phyloP scores from a whole-genome alignment of 2,113 vertebrate genomes.

The Cottus gobio region DNA sequence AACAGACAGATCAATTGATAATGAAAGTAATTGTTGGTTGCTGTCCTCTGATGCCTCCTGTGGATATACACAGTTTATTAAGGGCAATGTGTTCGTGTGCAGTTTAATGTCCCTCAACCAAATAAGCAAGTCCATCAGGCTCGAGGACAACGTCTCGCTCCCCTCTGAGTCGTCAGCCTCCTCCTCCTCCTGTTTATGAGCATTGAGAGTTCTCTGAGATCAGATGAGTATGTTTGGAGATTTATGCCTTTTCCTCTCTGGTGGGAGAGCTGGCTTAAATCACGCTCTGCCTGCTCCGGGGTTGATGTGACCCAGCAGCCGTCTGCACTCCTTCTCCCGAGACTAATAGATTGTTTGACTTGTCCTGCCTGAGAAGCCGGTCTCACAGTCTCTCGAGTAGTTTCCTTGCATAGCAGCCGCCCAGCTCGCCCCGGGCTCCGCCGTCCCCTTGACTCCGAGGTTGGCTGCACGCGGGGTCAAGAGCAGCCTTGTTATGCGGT shows the following conservation, averaged over 20 bases:
- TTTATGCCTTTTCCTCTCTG: conserved; percentile 69
- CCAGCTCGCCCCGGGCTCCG: conserved; percentile 14
- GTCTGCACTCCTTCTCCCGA: conserved; percentile 56
- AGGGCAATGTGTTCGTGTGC: background rate
- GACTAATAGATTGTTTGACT: conserved; percentile 74
- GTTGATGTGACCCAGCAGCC: conserved; percentile 83
- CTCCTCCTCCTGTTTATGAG: conserved; percentile 37
- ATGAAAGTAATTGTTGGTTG: background rate
- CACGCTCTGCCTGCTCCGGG: conserved; percentile 61
- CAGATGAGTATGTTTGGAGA: conserved; percentile 61
- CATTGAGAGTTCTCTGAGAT: conserved; percentile 46
- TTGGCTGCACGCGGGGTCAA: conserved; percentile 38
- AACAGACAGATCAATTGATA: background rate
- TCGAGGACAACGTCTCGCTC: background rate
- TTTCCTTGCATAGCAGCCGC: conserved; percentile 41
- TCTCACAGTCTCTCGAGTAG: conserved; percentile 50
- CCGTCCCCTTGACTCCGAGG: conserved; percentile 42
- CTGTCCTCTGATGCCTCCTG: background rate
- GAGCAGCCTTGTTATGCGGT: conserved; percentile 26
- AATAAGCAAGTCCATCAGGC: background rate
- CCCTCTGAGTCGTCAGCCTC: conserved; percentile 24
- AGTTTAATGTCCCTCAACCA: background rate
- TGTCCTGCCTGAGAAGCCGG: conserved; percentile 61
- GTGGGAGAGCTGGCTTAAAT: conserved; percentile 77
- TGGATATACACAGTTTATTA: background rate